Percentiles rank a stretch among this genome's conserved stretches.
These are phyloP conservation scores for Falco berigora DNA, from an alignment of 2,797 vertebrate genomes.

Conservation along the genomic window DNA sequence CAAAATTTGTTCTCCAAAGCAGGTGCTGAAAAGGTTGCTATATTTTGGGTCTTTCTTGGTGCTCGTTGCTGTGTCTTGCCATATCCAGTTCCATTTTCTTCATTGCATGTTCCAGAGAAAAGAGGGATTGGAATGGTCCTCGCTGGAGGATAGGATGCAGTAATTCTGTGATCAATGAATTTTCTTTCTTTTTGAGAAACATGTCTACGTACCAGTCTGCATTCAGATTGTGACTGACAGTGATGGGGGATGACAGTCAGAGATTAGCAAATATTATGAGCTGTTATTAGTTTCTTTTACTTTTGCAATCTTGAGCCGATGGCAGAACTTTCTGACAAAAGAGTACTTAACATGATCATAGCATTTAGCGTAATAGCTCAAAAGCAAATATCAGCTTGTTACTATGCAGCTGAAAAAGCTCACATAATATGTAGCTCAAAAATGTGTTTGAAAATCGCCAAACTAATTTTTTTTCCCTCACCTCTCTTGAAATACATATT, in stretches of 20 bases:
- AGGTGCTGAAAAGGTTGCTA: background rate
- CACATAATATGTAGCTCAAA: background rate
- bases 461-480: background rate
- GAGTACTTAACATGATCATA: background rate
- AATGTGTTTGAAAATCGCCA: background rate
- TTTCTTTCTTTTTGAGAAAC: background rate
- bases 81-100: background rate
- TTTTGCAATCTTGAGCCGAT: background rate
- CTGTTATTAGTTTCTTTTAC: background rate
- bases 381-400: background rate
- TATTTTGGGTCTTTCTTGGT: background rate
- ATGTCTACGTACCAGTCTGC: background rate
- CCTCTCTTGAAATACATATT: background rate
- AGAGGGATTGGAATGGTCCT: accelerated
- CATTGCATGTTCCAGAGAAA: background rate
- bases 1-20: background rate
- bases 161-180: background rate
- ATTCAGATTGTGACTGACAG: background rate
- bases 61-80: background rate
- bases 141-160: background rate
- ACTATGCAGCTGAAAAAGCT: background rate
- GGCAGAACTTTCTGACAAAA: background rate
- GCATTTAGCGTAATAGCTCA: background rate
- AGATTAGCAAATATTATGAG: background rate
- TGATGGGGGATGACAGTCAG: background rate